Base-by-base conservation (phyloP, 2,113 vertebrate species). In the Eubucco bourcierii region DNA sequence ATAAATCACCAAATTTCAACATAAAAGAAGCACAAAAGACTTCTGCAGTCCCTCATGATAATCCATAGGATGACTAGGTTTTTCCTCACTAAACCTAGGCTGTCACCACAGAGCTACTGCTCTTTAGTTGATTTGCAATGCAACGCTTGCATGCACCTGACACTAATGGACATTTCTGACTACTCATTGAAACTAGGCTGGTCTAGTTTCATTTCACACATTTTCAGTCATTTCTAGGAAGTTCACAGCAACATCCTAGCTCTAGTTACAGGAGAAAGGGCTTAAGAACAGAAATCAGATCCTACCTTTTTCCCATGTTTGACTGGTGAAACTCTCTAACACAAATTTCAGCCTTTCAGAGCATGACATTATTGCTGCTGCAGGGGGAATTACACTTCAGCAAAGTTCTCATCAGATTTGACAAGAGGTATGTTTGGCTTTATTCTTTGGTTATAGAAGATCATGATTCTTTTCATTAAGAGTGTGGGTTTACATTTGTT, bases 371-470 rank as follows among this genome's bases (percentile, higher is more conserved):
- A 23, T 71, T 80, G 65, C 33, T 72, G 25, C 50, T 80, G 37
- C 6, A 5, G 37, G 60, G 60, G 44, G 9, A 94, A 52, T 66
- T 74, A 46, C 15, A 61, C 58, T 77, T 64, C 4, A 46, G 29
- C 46, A 34, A 80, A 84, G 15, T 56, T 84, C 7, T 58, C 3
- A 2, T 55, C n/a, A 70, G 31, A 79, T 87, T 86, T 85, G 53
- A 52, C 70, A 74, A 72, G 64, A 63, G 19, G 7, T 79, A 24
- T 79, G 23, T 55, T 87, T 90, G 21, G 13, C 37, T 84, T 87
- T 88, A 39, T 34, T 88, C 77, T 95, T 83, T 93, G 28, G 90
- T 74, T 94, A 81, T 66, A 28, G 53, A 95, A 82, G n/a, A 63
- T 60, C 64, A 55, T 73, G 73, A 67, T 53, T 91, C 27, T 80